Evolutionary conservation across 2,888 invertebrate species (phyloP).

Genomic region (Morpho achilles): DNA sequence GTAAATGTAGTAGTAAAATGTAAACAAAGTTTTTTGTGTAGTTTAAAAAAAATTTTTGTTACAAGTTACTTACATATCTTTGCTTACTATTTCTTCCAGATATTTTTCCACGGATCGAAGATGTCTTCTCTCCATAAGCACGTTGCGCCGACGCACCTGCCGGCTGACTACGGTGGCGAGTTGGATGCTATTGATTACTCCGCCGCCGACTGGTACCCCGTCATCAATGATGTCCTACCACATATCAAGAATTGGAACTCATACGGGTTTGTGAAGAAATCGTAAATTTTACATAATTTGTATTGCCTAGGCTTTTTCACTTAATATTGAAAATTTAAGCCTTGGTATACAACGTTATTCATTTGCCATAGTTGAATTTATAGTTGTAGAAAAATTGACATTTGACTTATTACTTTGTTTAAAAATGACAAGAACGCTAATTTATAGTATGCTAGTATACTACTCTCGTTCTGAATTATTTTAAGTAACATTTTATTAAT

Average conservation of each 20-base stretch:
- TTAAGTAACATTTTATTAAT: no score
- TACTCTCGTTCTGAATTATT: no score
- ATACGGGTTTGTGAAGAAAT: conserved; percentile 81
- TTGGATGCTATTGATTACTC: conserved; percentile 87
- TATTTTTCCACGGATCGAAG: conserved; percentile 90
- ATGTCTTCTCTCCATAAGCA: conserved; percentile 88
- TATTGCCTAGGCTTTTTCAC: background rate
- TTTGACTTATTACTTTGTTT: no score
- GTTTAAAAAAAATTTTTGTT: no score
- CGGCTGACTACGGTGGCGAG: conserved; percentile 87
- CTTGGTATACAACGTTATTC: conserved; percentile 5
- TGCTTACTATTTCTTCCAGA: conserved; percentile 65
- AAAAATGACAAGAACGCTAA: no score
- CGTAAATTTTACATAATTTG: conserved; percentile 35
- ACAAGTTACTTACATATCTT: background rate
- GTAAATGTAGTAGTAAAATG: no score
- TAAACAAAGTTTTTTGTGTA: background rate
- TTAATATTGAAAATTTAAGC: no score
- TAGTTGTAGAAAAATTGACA: no score
- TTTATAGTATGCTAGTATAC: no score
- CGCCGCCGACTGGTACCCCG: conserved; percentile 88
- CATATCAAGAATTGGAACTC: conserved; percentile 84
- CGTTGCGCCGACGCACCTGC: conserved; percentile 83
- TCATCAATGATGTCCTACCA: conserved; percentile 81
- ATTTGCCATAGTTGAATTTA: conserved; percentile 20